Base-by-base conservation (phyloP, 2,113 vertebrate species). In the Silurus meridionalis region DNA sequence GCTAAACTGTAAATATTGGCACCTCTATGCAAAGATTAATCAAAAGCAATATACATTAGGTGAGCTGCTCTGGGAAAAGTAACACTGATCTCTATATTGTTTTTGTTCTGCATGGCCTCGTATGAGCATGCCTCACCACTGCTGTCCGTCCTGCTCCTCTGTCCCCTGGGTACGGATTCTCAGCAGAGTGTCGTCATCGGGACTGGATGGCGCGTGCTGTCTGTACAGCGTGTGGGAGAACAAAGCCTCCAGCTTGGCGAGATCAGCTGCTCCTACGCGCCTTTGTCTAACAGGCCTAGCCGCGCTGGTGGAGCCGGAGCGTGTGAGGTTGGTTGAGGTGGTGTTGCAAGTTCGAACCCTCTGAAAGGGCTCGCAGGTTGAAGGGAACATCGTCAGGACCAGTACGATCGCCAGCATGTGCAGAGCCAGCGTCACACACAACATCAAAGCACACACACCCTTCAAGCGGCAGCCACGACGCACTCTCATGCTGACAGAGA, bases 181-280 rank as follows among this genome's bases (percentile, higher is more conserved):
- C 85, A 97, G 93, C 82, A 97, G 93, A 89, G 93, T 93, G 92
- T 97, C 96, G 0, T 95, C 94, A 28, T 96, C 93, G 0, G 83
- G 89, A 66, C 94, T 66, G 0, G 89, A 52, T 0, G 92, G 93
- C 2, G 46, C 3, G 0, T 93, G 94, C 53, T 90, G 66, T 61
- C 93, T 94, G 91, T 96, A 96, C 4, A 96, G 93, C 5, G 95
- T 94, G 87, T 97, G 96, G 60, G 93, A 10, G 25, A 96, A 97
- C 63, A 96, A 93, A 0, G 92, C 93, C 0, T 88, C 85, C 88
- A 96, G 87, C 84, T 95, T 96, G 11, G 91, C 93, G 23, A 89
- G 83, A 72, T 89, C 90, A 0, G 83, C 78, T n/a, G 23, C 60
- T 72, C 14, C 8, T 3, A 71, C 72, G 52, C 7, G 57, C 46